Evolutionary conservation across 2,888 invertebrate genomes (phyloP), one percentile per base, ranked within the genome.

Genomic region (Ashinkailepas kermadecensis): DNA sequence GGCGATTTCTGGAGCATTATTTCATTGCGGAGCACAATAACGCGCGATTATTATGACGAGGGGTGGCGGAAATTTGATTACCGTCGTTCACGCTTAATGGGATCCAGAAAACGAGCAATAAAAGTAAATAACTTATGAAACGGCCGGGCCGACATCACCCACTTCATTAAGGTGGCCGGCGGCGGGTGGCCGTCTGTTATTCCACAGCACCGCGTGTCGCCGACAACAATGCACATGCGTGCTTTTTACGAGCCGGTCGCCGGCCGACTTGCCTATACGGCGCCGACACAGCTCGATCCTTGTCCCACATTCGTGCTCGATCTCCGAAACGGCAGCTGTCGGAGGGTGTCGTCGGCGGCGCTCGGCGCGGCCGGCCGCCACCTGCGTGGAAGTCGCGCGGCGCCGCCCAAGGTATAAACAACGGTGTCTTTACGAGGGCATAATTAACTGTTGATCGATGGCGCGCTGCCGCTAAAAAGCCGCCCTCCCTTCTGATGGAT

Each of bases 121-220:
- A 70, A 70, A 70, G 70, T 70, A 70, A 70, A 70, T 70, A 70
- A 70, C 70, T 70, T 70, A 70, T 70, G 70, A 70, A 70, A 70
- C 39, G 70, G 70, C 70, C 70, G 6, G 13, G 6, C 39, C 39
- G 21, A 15, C 39, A 70, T 65, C 70, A 15, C 13, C 25, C 39
- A 70, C 70, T 70, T 70, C 70, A 70, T 70, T 70, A 70, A 18
- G 12, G 25, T 39, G n/a, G 0, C 18, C 62, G 62, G 21, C 18
- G 18, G 18, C 18, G 8, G 62, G 62, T 18, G 18, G 8, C 62
- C 18, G 18, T 8, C 3, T 15, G 18, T 21, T 21, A 64, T 64
- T 64, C 21, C 62, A 64, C 21, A 4, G 39, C 39, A 39, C 39
- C 39, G 39, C 39, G 39, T 39, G 39, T 39, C 39, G 39, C 39